A percentile compares a stretch with the other conserved stretches of the same genome.
These are phyloP conservation scores for Nothura maculosa DNA, from an alignment of 2,797 vertebrate genomes.

Conservation along the genomic window DNA sequence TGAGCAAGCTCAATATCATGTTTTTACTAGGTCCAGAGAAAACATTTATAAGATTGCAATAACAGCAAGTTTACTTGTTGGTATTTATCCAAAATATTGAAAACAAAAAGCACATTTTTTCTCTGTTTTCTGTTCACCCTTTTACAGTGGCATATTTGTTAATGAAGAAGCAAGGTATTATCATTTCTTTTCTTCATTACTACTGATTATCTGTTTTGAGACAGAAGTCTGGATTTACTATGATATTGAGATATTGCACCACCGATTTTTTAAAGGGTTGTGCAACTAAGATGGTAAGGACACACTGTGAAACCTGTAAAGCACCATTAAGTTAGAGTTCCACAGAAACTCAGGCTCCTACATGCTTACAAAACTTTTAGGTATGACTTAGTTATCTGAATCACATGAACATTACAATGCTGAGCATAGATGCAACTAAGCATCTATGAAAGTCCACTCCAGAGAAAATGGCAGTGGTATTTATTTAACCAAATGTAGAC, in stretches of 20 bases:
- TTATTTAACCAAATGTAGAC: not conserved
- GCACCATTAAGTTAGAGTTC: not conserved
- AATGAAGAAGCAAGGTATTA: not conserved
- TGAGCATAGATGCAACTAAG: not conserved
- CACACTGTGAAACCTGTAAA: not conserved
- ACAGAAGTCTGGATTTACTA: not conserved
- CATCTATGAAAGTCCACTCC: not conserved
- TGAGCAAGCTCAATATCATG: not conserved
- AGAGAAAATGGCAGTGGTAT: not conserved
- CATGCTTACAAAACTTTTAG: not conserved
- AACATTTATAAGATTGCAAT: not conserved
- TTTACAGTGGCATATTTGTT: not conserved
- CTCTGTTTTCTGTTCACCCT: not conserved
- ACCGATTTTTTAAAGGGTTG: not conserved
- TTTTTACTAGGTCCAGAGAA: not conserved
- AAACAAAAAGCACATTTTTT: not conserved
- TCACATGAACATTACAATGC: not conserved
- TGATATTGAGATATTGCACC: not conserved
- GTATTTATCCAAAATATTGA: not conserved
- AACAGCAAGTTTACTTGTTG: not conserved
- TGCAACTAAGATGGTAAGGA: not conserved
- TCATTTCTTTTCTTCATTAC: not conserved
- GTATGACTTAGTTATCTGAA: not conserved
- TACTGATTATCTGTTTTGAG: not conserved
- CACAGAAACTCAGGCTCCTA: not conserved